Evolutionary conservation across 2,888 invertebrate species (phyloP), one percentile per base, ranked within the genome.

Genomic region (Dolomedes plantarius): DNA sequence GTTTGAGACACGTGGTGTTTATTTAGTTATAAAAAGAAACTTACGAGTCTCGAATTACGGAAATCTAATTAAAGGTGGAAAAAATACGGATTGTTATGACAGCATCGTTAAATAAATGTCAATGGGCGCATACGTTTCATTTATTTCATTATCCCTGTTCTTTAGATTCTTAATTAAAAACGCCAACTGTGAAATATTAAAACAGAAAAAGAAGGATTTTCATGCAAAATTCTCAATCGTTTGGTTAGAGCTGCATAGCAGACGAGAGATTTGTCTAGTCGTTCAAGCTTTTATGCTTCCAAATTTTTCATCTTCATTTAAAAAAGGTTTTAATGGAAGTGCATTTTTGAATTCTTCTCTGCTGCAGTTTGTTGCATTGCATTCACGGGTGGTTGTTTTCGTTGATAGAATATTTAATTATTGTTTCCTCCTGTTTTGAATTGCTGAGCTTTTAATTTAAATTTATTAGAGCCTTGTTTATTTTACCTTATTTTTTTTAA

Each of bases 51-150:
- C 11, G 46, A 27, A 83, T 83, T 76, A 65, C 72, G 28, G 39
- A 83, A 83, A 83, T 83, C 64, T 83, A 83, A 83, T 83, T 83
- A 83, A 77, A 36, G 16, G 46, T 11, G 39, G 27, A 13, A 83
- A 77, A 50, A 28, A 5, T 6, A 32, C 46, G 16, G 36, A 27
- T 32, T 65, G 74, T 41, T 72, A 28, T 71, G 83, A 78, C 72
- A 68, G 71, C 62, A 41, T 41, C 67, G 65, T 78, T 77, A 72
- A 85, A 77, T 77, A 85, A 85, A 72, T 56, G 83, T 77, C 83
- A 85, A 36, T 32, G 65, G 28, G n/a, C 46, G 9, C 31, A 13
- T 13, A 11, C 6, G 11, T 29, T 82, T 76, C 71, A 73, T 85
- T 77, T 72, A 65, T 62, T 68, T 77, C 72, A 77, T 77, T 83